Evolutionary conservation across 2,797 vertebrate species (phyloP).

Genomic region (Xyrichtys novacula): DNA sequence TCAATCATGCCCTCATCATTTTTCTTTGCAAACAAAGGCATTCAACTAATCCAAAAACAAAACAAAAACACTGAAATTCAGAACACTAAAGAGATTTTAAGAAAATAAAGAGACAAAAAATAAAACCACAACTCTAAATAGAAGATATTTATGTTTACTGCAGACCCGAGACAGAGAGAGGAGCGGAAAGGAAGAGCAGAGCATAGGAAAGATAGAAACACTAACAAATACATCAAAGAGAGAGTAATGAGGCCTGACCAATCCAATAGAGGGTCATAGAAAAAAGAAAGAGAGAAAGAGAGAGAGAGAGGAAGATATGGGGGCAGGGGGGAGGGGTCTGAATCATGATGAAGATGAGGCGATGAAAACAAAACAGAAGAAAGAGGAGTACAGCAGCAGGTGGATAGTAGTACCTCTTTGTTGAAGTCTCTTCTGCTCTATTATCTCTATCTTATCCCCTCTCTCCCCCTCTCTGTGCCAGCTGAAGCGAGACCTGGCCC

Average conservation of each 20-base stretch:
- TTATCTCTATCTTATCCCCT: constrained; percentile 1
- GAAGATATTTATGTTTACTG: background rate
- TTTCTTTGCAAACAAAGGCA: too few relatives aligned
- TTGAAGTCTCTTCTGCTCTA: constrained; percentile 25
- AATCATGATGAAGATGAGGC: too few relatives aligned
- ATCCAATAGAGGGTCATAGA: constrained; percentile 54
- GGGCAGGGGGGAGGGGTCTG: too few relatives aligned
- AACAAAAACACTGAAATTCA: too few relatives aligned
- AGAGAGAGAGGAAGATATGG: constrained; percentile 14
- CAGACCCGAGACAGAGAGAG: constrained; percentile 1
- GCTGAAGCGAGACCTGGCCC: constrained; percentile 46
- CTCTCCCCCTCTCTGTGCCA: constrained; percentile 5
- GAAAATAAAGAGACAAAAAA: constrained; percentile 9
- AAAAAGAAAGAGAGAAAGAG: constrained; percentile 38
- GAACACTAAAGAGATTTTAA: too few relatives aligned
- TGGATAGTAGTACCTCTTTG: constrained; percentile 37
- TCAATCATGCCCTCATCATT: too few relatives aligned
- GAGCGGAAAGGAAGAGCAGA: background rate
- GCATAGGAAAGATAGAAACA: too few relatives aligned
- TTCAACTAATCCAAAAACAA: too few relatives aligned
- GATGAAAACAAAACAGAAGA: constrained; percentile 10
- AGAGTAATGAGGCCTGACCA: constrained; percentile 68
- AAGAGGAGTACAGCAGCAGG: constrained; percentile 33
- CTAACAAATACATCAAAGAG: constrained; percentile 58
- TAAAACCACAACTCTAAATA: background rate